These are phyloP conservation scores for Lytechinus variegatus DNA, from an alignment of 35 echinoderm and acorn worm genomes.

Conservation along the genomic window DNA sequence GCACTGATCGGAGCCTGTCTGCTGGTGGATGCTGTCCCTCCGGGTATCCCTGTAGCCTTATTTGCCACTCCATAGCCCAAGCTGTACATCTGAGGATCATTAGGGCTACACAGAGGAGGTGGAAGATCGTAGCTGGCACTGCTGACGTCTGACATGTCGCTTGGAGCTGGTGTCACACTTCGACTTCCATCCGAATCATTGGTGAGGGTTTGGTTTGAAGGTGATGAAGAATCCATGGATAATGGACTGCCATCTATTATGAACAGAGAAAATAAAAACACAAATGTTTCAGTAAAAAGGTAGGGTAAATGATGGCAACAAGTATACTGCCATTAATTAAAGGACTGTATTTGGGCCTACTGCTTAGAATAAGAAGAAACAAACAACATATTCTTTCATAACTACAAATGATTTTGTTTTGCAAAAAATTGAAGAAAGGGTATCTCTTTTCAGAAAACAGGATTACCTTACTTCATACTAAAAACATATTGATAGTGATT, in stretches of 20 bases:
- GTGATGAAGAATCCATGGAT: slow-evolving; percentile 50
- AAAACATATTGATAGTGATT: too few relatives aligned
- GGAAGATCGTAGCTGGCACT: slow-evolving; percentile 74
- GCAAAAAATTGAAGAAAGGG: too few relatives aligned
- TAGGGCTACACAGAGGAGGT: slow-evolving; percentile 73
- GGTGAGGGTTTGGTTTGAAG: slow-evolving; percentile 58
- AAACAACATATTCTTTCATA: too few relatives aligned
- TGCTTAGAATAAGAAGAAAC: too few relatives aligned
- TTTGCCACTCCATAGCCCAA: slow-evolving; percentile 68
- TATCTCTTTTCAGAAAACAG: too few relatives aligned
- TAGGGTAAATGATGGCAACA: too few relatives aligned
- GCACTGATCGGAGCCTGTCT: not conserved
- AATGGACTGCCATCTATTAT: slow-evolving; percentile 53
- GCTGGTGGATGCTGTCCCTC: not conserved
- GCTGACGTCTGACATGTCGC: slow-evolving; percentile 78
- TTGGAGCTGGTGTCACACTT: slow-evolving; percentile 39
- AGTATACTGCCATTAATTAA: too few relatives aligned
- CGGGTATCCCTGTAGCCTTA: slow-evolving; percentile 27
- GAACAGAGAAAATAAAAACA: not conserved
- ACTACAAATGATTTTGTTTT: too few relatives aligned
- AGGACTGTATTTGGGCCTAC: too few relatives aligned
- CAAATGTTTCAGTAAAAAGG: not conserved
- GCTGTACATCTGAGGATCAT: slow-evolving; percentile 75
- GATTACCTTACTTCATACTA: too few relatives aligned
- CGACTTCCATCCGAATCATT: slow-evolving; percentile 52